These are phyloP conservation scores for Cochlearius cochlearius DNA, from an alignment of 2,113 vertebrate species.

Conservation along the genomic window DNA sequence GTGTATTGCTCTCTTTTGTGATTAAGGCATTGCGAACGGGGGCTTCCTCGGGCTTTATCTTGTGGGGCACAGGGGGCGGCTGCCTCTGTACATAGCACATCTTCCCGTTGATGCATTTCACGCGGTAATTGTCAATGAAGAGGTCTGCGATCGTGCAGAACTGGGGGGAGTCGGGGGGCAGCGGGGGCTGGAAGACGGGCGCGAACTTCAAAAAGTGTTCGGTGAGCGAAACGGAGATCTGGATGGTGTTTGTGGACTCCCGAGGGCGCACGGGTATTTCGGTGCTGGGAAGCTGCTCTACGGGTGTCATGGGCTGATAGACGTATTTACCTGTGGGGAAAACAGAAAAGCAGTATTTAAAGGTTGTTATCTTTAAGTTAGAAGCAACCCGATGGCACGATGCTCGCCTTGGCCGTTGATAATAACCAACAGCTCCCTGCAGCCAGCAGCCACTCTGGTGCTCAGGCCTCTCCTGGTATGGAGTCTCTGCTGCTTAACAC, in stretches of 20 bases:
- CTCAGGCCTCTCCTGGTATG: not conserved
- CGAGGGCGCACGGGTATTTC: constrained; percentile 80
- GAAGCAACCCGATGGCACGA: rapidly evolving
- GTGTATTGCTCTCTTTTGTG: constrained; percentile 80
- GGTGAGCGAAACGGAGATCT: constrained; percentile 88
- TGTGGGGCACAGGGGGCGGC: constrained; percentile 62
- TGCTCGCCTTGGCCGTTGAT: not conserved
- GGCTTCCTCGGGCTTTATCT: constrained; percentile 60
- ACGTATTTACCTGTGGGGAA: constrained; percentile 88
- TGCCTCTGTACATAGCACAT: constrained; percentile 98
- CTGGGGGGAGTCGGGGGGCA: constrained; percentile 86
- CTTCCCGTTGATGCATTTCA: constrained; percentile 97
- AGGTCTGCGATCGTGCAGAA: constrained; percentile 95
- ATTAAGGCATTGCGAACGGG: constrained; percentile 70
- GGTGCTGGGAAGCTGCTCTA: constrained; percentile 93
- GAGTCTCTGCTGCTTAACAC: not conserved
- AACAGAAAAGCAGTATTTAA: not conserved
- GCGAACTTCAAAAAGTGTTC: constrained; percentile 92
- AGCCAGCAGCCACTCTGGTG: not conserved
- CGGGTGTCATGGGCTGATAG: constrained; percentile 97
- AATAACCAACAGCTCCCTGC: not conserved
- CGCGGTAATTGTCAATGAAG: constrained; percentile 94
- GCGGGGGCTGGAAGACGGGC: constrained; percentile 88
- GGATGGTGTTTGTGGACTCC: constrained; percentile 83
- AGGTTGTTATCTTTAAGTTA: not conserved